phyloP scores from a whole-genome alignment of 1,140 invertebrate species.

The Formica selysi region DNA sequence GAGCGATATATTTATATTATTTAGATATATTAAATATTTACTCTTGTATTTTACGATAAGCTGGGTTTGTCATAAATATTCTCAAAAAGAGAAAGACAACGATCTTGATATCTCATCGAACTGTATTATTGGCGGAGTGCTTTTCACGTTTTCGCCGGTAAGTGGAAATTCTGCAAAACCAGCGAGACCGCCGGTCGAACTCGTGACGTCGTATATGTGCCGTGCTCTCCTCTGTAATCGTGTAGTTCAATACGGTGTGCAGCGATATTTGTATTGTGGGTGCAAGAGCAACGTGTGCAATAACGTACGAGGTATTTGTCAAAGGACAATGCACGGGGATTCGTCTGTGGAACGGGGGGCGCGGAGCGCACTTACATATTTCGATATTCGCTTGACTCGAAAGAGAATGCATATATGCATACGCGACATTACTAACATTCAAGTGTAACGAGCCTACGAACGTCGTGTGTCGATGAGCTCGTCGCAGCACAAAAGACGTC shows the following conservation, averaged over 20 bases:
- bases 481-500: not conserved
- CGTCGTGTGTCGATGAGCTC: not conserved
- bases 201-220: constrained; percentile 66
- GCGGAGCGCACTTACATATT: not conserved
- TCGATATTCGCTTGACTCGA: constrained; percentile 3
- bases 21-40: too few species aligned
- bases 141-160: not conserved
- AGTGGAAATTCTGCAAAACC: constrained; percentile 25
- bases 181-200: constrained; percentile 59
- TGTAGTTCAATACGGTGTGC: constrained; percentile 69
- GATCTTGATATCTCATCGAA: not conserved
- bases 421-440: not conserved
- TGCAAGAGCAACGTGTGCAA: not conserved
- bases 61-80: too few species aligned
- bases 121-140: constrained; percentile 8
- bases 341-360: not conserved
- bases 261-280: constrained; percentile 42
- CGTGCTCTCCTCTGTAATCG: constrained; percentile 50
- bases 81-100: not conserved
- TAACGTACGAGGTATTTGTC: constrained; percentile 56
- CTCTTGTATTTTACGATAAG: too few species aligned
- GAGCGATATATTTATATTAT: too few species aligned
- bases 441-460: not conserved
- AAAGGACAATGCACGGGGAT: not conserved
- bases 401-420: constrained; percentile 22